A percentile compares a stretch with the other conserved stretches of the same genome.
Evolutionary conservation across 1,140 invertebrate species (phyloP).

Genomic region (Platyura marginata): DNA sequence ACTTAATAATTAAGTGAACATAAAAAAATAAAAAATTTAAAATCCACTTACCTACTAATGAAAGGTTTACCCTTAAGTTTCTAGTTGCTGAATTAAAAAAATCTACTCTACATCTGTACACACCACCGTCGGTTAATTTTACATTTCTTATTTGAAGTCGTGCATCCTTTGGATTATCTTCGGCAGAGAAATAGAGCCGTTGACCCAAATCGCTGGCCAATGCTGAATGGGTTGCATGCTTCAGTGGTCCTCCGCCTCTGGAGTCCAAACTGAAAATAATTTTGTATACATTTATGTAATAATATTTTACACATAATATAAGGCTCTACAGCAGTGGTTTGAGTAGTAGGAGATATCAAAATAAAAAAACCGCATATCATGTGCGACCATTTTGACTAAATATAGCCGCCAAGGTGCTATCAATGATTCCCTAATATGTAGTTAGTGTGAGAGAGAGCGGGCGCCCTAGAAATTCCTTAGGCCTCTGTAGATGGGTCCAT

Average conservation of each 20-base stretch:
- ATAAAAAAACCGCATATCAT: no score
- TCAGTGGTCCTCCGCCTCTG: conserved; percentile 34
- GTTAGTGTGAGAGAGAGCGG: no score
- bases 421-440: no score
- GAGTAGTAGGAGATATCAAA: no score
- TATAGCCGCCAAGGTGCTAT: no score
- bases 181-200: conserved; percentile 52
- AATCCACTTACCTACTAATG: conserved; percentile 56
- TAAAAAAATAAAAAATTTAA: no score
- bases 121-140: conserved; percentile 49
- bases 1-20: no score
- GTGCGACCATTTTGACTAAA: no score
- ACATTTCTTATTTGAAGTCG: conserved; percentile 54
- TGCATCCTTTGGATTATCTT: conserved; percentile 44
- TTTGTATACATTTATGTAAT: conserved; percentile 14
- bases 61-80: conserved; percentile 68
- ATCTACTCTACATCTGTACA: conserved; percentile 69
- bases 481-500: no score
- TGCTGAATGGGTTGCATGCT: conserved; percentile 46
- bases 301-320: not conserved
- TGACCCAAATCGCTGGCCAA: conserved; percentile 53
- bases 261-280: conserved; percentile 50
- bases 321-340: not conserved
- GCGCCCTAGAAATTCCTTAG: no score
- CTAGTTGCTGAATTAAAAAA: conserved; percentile 68